Evolutionary conservation across 2,113 vertebrate genomes (phyloP), one percentile per base, ranked within the genome.

Genomic region (Camelus bactrianus): DNA sequence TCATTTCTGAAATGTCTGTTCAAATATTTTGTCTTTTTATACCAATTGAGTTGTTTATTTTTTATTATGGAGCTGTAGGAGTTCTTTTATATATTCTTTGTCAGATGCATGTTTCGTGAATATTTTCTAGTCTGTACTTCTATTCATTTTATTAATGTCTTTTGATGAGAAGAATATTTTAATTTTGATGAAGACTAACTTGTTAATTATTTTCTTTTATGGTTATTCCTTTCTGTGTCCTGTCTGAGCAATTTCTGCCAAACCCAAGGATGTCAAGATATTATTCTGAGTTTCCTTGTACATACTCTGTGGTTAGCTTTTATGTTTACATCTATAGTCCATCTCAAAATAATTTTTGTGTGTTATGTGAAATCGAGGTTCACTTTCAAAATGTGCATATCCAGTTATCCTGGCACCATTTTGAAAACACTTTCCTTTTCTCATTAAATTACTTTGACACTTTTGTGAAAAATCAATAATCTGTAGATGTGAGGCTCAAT

Each of bases 11-110:
- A 93, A 28, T 82, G 24, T 50, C 26, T 86, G 58, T 65, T 58
- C 75, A 62, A 60, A 26, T 76, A 42, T 60, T 81, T 94, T 60
- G 9, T 30, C 30, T 48, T 90, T 73, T 91, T 19, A 30, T 65
- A 92, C n/a, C n/a, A 84, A 84, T 54, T 79, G 11, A 6, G 17
- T 35, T 67, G 38, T 83, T 94, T 38, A 12, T 38, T 58, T 88
- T 86, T 76, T 50, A 64, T 81, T 75, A 26, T 65, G 28, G 42
- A 32, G 13, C 54, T 89, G 15, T 35, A 85, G 17, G 46, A 67
- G 24, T 84, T 79, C 32, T 91, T 90, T 75, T 81, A 72, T 86
- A 56, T 76, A 56, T 91, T 87, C 58, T 77, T 70, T 77, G n/a
- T 58, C 62, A 89, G 28, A 84, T 58, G 60, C 19, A 76, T 46